Conservation (phyloP, 1,140 invertebrate species). For the Heliconius melpomene region DNA sequence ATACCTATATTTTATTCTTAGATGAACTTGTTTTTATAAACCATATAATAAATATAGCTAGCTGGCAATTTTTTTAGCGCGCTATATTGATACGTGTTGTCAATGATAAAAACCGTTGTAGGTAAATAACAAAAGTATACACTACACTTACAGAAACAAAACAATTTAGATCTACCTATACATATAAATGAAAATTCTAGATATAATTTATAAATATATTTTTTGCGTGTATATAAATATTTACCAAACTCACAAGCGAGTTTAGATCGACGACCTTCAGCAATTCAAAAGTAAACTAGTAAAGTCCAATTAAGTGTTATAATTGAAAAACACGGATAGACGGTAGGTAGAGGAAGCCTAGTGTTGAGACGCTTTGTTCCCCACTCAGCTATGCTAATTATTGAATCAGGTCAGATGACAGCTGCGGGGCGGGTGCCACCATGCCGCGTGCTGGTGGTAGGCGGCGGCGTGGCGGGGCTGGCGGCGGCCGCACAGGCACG, state of each 20-base stretch:
- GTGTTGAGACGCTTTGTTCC: no score
- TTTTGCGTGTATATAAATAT: no score
- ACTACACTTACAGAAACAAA: no score
- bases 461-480: conserved; percentile 93
- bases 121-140: background rate
- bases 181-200: no score
- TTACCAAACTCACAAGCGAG: no score
- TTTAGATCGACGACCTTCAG: background rate
- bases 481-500: conserved; percentile 92
- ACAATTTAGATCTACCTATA: no score
- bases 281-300: background rate
- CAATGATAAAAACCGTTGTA: background rate
- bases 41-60: background rate
- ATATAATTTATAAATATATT: no score
- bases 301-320: no score
- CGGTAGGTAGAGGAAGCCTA: no score
- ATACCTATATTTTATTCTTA: background rate
- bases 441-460: conserved; percentile 92
- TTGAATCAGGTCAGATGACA: conserved; percentile 88
- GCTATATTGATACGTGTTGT: background rate
- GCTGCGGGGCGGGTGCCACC: conserved; percentile 93
- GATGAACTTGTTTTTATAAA: background rate
- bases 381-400: background rate
- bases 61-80: background rate
- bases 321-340: no score